A percentile compares a stretch with the other conserved stretches of the same genome.
phyloP scores from a whole-genome alignment of 1,140 invertebrate genomes.

The Bombus ignitus region DNA sequence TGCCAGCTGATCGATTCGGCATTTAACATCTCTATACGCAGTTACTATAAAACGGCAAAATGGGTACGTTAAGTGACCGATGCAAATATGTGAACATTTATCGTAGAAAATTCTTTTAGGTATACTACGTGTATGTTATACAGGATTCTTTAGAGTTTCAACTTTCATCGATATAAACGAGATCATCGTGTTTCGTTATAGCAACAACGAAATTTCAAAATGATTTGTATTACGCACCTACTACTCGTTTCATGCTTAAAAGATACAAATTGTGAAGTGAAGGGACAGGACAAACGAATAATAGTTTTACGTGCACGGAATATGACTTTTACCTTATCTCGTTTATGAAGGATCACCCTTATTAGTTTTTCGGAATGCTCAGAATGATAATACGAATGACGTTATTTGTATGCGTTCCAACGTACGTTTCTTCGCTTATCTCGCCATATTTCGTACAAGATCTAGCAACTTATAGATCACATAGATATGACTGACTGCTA shows the following conservation, averaged over 20 bases:
- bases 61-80: accelerated
- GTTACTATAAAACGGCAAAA: neutral
- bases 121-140: too few relatives aligned
- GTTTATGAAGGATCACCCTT: neutral
- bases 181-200: too few relatives aligned
- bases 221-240: neutral
- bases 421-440: constrained; percentile 11
- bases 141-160: too few relatives aligned
- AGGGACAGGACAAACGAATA: neutral
- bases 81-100: too few relatives aligned
- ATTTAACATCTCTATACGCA: too few relatives aligned
- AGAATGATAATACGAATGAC: neutral
- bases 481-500: neutral
- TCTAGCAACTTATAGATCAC: neutral
- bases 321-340: constrained; percentile 6
- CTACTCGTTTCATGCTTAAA: neutral
- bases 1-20: too few relatives aligned
- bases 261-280: neutral
- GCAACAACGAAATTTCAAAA: too few relatives aligned
- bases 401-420: constrained; percentile 4
- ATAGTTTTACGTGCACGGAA: constrained; percentile 17
- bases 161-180: too few relatives aligned
- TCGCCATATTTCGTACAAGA: neutral
- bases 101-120: too few relatives aligned
- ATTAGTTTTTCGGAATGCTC: neutral